Conservation (phyloP, 1,140 invertebrate genomes). For the Schmidtea mediterranea region DNA sequence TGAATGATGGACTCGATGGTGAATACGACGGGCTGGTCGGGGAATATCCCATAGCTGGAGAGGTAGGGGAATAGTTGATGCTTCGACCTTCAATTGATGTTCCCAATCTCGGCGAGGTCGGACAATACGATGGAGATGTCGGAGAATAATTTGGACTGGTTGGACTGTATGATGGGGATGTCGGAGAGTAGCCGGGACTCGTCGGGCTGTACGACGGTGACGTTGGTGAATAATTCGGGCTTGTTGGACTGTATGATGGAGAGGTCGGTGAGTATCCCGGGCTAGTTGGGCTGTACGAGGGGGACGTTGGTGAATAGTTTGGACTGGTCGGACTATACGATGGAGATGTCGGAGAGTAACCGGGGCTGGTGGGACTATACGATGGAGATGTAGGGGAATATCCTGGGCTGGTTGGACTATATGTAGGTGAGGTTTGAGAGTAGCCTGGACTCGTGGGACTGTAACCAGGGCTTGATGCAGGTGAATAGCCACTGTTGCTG, state of each 20-base stretch:
- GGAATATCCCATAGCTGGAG: slow-evolving; percentile 32
- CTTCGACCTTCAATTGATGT: slow-evolving; percentile 17
- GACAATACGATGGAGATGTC: slow-evolving; percentile 47
- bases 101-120: slow-evolving; percentile 32
- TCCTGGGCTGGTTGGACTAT: slow-evolving; percentile 11
- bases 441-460: slow-evolving; percentile 29
- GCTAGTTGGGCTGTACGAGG: slow-evolving; percentile 36
- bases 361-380: slow-evolving; percentile 38
- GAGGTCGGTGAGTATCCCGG: slow-evolving; percentile 40
- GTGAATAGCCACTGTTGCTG: slow-evolving; percentile 31
- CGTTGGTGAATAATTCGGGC: slow-evolving; percentile 45
- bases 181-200: slow-evolving; percentile 34
- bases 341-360: slow-evolving; percentile 35
- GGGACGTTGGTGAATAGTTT: slow-evolving; percentile 39
- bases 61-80: too few relatives aligned
- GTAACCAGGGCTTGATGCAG: slow-evolving; percentile 40
- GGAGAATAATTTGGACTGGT: slow-evolving; percentile 50
- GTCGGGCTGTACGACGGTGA: slow-evolving; percentile 34
- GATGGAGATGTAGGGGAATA: slow-evolving; percentile 36
- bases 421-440: slow-evolving; percentile 12
- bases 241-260: slow-evolving; percentile 31
- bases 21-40: slow-evolving; percentile 29
- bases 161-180: slow-evolving; percentile 56
- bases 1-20: slow-evolving; percentile 14
- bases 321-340: slow-evolving; percentile 30